phyloP scores from a whole-genome alignment of 2,113 vertebrate species.

The Pantherophis guttatus region DNA sequence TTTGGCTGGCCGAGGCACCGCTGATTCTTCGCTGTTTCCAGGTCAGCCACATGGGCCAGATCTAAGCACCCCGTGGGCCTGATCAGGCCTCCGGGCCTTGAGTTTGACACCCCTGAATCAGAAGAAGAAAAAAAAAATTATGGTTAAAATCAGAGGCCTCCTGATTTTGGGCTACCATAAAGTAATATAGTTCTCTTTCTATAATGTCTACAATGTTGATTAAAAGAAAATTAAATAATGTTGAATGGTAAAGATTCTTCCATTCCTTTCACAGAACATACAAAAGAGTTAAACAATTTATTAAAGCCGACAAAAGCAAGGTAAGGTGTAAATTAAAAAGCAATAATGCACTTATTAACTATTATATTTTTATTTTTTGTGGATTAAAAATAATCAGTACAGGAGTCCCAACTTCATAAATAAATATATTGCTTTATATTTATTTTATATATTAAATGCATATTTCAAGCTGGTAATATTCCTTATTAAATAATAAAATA shows the following conservation, averaged over 20 bases:
- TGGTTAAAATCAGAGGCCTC: neutral
- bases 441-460: neutral
- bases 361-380: neutral
- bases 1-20: too few species aligned
- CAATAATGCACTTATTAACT: neutral
- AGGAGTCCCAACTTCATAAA: neutral
- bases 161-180: neutral
- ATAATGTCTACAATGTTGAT: neutral
- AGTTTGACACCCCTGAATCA: neutral
- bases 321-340: constrained; percentile 45
- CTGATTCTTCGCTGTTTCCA: too few species aligned
- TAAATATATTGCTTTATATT: neutral
- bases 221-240: neutral
- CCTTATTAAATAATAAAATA: neutral
- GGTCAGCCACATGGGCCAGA: too few species aligned
- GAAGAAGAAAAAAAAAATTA: too few species aligned
- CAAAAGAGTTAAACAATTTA: constrained; percentile 70
- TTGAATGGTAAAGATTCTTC: neutral
- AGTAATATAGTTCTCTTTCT: neutral
- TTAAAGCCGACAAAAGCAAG: constrained; percentile 79
- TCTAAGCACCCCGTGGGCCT: too few species aligned
- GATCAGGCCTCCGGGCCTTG: too few species aligned
- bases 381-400: neutral
- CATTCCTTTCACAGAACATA: constrained; percentile 71
- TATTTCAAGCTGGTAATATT: neutral